Evolutionary conservation across 64 coral and sea anemone species (phyloP).

Genomic region (Porites lutea): DNA sequence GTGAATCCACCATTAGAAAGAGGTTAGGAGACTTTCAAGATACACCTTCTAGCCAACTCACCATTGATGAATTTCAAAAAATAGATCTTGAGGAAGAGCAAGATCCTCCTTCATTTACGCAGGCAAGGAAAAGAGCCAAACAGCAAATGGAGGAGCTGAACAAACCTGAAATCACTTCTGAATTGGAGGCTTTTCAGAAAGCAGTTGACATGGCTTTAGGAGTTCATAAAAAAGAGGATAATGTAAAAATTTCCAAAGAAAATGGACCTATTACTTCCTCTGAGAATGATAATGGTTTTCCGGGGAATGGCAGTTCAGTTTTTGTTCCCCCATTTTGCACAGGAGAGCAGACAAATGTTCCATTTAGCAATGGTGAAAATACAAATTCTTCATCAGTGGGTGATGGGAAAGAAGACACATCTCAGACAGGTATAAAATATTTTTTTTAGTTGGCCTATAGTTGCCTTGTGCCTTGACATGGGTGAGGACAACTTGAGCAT

Average conservation of each 20-base stretch:
- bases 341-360: background rate
- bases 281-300: background rate
- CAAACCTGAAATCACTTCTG: constrained; percentile 85
- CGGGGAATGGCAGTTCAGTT: background rate
- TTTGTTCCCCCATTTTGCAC: constrained; percentile 6
- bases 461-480: too few species aligned
- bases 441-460: too few species aligned
- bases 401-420: background rate
- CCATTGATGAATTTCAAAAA: constrained; percentile 98
- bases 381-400: background rate
- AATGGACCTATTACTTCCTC: background rate
- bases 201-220: constrained; percentile 87
- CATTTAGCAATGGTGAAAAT: background rate
- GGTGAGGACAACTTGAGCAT: too few species aligned
- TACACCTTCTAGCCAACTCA: constrained; percentile 95
- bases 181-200: constrained; percentile 72
- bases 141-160: constrained; percentile 90
- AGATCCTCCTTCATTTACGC: constrained; percentile 95
- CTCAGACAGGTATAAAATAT: too few species aligned
- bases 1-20: constrained; percentile 96
- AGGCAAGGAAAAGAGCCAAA: constrained; percentile 85
- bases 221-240: constrained; percentile 39
- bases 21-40: constrained; percentile 90
- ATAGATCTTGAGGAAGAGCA: constrained; percentile 99
- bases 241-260: background rate